Percentiles rank a stretch among this genome's conserved stretches.
These are phyloP conservation scores for Suricata suricatta DNA, from an alignment of 2,113 vertebrate species.

Conservation along the genomic window DNA sequence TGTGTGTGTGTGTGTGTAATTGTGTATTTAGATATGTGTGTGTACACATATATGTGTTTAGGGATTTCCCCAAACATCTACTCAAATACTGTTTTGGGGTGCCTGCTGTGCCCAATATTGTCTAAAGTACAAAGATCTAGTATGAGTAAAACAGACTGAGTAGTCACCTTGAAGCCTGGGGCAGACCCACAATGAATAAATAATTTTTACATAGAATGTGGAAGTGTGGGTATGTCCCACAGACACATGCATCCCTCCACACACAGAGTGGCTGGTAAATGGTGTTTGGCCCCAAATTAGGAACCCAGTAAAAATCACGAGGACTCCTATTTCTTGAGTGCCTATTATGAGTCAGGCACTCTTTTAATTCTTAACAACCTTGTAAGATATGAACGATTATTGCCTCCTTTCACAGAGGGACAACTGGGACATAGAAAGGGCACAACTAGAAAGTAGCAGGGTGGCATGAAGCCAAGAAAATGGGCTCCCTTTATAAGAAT, in stretches of 20 bases:
- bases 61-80: not conserved
- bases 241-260: not conserved
- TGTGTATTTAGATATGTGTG: not conserved
- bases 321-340: not conserved
- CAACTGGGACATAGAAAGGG: not conserved
- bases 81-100: not conserved
- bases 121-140: not conserved
- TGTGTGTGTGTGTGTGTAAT: not conserved
- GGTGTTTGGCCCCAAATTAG: not conserved
- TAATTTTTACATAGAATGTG: too few relatives aligned
- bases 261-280: not conserved
- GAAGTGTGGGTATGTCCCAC: too few relatives aligned
- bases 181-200: not conserved
- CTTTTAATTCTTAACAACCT: not conserved
- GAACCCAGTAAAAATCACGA: not conserved
- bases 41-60: not conserved
- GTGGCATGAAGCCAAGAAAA: not conserved
- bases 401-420: not conserved
- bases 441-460: fast-evolving
- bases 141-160: not conserved
- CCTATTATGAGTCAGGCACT: not conserved
- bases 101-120: not conserved
- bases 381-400: not conserved
- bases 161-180: not conserved
- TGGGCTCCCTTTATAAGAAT: not conserved